These are phyloP conservation scores for Philhelius pedissequus DNA, from an alignment of 2,888 invertebrate species.

Conservation along the genomic window DNA sequence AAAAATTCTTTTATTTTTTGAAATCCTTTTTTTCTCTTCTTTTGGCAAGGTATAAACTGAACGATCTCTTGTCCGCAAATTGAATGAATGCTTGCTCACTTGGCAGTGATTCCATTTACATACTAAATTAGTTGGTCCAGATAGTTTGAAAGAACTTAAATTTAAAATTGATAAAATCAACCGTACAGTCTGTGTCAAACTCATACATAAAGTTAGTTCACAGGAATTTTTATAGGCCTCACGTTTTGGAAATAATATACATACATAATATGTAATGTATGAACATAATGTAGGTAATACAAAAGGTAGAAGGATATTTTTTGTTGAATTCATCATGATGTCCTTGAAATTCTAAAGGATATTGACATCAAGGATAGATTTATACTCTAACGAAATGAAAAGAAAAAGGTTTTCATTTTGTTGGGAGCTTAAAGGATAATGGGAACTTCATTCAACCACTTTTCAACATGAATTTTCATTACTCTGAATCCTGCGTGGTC, in stretches of 20 bases:
- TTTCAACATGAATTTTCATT: conserved; percentile 21
- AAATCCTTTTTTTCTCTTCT: background rate
- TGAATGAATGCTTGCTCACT: conserved; percentile 73
- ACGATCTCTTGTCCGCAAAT: conserved; percentile 36
- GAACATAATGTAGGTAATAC: background rate
- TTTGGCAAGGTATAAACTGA: conserved; percentile 13
- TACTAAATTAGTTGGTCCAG: conserved; percentile 76
- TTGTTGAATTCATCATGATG: conserved; percentile 27
- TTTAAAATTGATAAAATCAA: conserved; percentile 12
- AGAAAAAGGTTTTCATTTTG: conserved; percentile 2
- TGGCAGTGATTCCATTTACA: conserved; percentile 77
- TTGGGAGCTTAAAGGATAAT: background rate
- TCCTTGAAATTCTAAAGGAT: background rate
- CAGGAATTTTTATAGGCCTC: background rate
- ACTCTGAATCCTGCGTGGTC: background rate
- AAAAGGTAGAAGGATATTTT: conserved; percentile 9
- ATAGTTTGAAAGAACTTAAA: conserved; percentile 30
- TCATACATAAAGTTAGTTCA: background rate
- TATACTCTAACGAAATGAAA: background rate
- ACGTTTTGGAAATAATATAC: background rate
- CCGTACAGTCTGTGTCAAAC: background rate
- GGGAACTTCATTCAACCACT: background rate
- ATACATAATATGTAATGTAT: no score
- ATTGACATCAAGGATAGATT: background rate
- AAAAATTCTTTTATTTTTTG: conserved; percentile 6